Conservation (phyloP, 1,140 invertebrate species). For the Eurosta solidaginis region DNA sequence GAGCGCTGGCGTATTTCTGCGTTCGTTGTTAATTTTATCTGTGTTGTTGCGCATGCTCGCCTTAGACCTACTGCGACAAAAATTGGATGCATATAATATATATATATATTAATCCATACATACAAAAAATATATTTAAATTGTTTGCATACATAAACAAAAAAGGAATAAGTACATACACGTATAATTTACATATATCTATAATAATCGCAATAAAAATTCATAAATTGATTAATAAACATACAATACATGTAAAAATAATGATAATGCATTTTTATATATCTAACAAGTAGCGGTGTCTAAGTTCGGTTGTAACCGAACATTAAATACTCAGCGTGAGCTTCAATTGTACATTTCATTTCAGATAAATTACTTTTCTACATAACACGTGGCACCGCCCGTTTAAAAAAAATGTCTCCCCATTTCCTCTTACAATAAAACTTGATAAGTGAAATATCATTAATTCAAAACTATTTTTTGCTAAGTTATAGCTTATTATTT, state of each 20-base stretch:
- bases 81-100: too few species aligned
- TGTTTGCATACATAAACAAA: slow-evolving; percentile 7
- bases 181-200: slow-evolving; percentile 17
- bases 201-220: slow-evolving; percentile 30
- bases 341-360: too few species aligned
- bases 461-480: too few species aligned
- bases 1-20: background rate
- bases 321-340: too few species aligned
- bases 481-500: too few species aligned
- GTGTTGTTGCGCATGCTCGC: background rate
- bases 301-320: too few species aligned
- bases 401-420: too few species aligned
- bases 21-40: slow-evolving; percentile 1
- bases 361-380: too few species aligned
- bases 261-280: background rate
- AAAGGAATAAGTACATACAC: slow-evolving; percentile 18
- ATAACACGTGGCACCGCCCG: too few species aligned
- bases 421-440: too few species aligned
- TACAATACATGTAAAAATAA: slow-evolving; percentile 19
- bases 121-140: slow-evolving; percentile 6
- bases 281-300: too few species aligned
- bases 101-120: background rate
- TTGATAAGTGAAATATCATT: too few species aligned
- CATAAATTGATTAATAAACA: slow-evolving; percentile 29
- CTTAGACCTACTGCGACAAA: background rate